Evolutionary conservation across 1,140 invertebrate genomes (phyloP).

Genomic region (Telenomus remus): DNA sequence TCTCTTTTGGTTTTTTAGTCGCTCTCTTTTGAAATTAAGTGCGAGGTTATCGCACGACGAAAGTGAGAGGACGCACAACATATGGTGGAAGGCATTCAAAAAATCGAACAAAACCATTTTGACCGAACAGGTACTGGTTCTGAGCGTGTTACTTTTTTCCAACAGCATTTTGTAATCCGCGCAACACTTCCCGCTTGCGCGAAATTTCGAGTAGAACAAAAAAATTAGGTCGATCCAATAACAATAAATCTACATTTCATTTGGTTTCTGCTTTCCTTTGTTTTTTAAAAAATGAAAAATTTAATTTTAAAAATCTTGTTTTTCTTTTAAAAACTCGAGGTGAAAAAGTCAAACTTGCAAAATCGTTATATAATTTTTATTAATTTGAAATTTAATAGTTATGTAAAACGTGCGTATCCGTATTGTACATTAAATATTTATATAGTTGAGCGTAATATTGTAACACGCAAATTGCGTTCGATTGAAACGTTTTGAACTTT

Average conservation of each 20-base stretch:
- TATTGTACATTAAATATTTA: no score
- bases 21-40: slow-evolving; percentile 55
- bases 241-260: slow-evolving; percentile 2
- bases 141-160: slow-evolving; percentile 43
- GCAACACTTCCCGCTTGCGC: slow-evolving; percentile 43
- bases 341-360: no score
- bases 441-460: no score
- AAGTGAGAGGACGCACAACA: slow-evolving; percentile 68
- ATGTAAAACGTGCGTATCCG: no score
- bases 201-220: slow-evolving; percentile 22
- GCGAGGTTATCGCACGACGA: slow-evolving; percentile 69
- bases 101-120: slow-evolving; percentile 54
- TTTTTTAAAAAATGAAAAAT: no score
- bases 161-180: slow-evolving; percentile 46
- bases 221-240: slow-evolving; percentile 9
- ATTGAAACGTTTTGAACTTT: no score
- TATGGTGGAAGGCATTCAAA: slow-evolving; percentile 46
- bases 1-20: slow-evolving; percentile 3
- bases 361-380: no score
- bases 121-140: slow-evolving; percentile 45
- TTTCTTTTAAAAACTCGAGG: no score
- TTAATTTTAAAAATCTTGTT: no score
- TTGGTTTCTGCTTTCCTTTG: no score
- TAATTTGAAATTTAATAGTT: no score
- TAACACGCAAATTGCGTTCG: no score